Conservation (phyloP, 2,797 vertebrate genomes). For the Caiman crocodilus region DNA sequence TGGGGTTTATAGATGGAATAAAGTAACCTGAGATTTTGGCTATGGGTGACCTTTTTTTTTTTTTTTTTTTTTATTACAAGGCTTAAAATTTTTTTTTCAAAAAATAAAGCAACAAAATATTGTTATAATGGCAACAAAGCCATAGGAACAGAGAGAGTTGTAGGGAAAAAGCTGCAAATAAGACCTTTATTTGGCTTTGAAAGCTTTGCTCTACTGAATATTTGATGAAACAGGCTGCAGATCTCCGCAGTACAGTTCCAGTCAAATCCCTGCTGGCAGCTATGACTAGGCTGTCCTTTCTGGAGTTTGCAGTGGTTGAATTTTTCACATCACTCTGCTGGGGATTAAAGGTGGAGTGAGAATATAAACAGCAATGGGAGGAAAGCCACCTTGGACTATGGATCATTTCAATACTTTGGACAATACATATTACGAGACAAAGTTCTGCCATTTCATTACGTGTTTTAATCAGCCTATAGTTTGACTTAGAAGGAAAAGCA, state of each 20-base stretch:
- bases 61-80: too few species aligned
- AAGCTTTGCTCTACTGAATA: constrained; percentile 67
- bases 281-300: constrained; percentile 26
- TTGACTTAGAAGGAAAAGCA: background rate
- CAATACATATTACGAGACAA: background rate
- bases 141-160: background rate
- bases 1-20: background rate
- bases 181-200: constrained; percentile 47
- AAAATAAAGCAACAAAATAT: background rate
- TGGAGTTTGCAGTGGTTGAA: constrained; percentile 42
- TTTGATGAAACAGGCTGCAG: constrained; percentile 73
- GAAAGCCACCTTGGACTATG: background rate
- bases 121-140: background rate
- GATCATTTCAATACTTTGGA: background rate
- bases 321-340: constrained; percentile 7
- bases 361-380: background rate
- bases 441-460: background rate
- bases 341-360: background rate
- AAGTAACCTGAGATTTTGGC: background rate
- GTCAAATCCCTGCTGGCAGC: constrained; percentile 57
- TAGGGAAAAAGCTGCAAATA: background rate
- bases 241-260: constrained; percentile 47
- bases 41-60: background rate
- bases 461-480: background rate
- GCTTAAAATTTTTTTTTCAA: background rate